These are phyloP conservation scores for Caprella mutica DNA, from an alignment of 2,888 invertebrate genomes.

Conservation along the genomic window DNA sequence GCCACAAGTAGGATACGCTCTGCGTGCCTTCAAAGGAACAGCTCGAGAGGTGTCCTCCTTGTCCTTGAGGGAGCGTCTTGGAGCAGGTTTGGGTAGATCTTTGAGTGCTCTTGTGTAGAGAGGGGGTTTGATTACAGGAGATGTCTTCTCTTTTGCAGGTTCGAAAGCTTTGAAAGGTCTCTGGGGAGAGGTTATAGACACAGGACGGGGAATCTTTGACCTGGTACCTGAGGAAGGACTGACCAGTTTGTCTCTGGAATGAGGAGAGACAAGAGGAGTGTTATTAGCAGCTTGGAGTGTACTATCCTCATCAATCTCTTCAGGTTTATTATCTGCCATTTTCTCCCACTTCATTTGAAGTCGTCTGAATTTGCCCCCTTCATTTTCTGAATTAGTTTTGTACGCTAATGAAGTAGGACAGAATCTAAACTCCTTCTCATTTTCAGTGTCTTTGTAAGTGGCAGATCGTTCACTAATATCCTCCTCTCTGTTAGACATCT, in stretches of 20 bases:
- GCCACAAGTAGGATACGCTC: background rate
- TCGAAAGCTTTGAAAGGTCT: conserved; percentile 32
- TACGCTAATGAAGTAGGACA: conserved; percentile 18
- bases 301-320: conserved; percentile 1
- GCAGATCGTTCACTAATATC: conserved; percentile 30
- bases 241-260: conserved; percentile 16
- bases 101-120: conserved; percentile 14
- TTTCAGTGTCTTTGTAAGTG: conserved; percentile 33
- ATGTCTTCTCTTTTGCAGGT: conserved; percentile 29
- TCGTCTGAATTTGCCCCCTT: conserved; percentile 58
- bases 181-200: conserved; percentile 33
- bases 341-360: conserved; percentile 72
- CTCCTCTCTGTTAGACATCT: conserved; percentile 20
- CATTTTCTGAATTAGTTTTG: conserved; percentile 37
- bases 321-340: conserved; percentile 46
- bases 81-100: conserved; percentile 32
- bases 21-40: background rate
- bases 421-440: conserved; percentile 31
- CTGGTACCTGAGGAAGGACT: conserved; percentile 26
- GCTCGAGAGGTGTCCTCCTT: conserved; percentile 7
- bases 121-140: conserved; percentile 24
- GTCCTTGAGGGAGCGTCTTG: conserved; percentile 31
- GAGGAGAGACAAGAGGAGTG: conserved; percentile 3
- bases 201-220: conserved; percentile 33
- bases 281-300: background rate